Evolutionary conservation across 2,113 vertebrate genomes (phyloP), one percentile per base, ranked within the genome.

Genomic region (Plotosus lineatus): DNA sequence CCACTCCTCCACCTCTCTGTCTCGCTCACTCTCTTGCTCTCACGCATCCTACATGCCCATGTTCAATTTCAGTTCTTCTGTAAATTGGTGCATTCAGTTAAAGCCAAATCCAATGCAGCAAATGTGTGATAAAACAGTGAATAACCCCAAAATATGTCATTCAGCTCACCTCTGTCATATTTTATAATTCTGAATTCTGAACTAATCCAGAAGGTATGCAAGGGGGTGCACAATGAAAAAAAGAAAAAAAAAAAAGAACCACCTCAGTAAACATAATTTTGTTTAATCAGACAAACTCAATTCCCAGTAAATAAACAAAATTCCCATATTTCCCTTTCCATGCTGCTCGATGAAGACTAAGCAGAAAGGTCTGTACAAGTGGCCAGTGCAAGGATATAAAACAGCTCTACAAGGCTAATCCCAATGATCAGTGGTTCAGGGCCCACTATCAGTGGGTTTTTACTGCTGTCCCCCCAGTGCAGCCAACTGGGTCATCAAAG

Each of bases 261-360:
- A 77, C 83, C 81, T 83, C 83, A 56, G 17, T 48, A 31, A 60
- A 51, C 23, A 77, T 81, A 51, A 77, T 72, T 77, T 77, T 14
- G 26, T 31, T n/a, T 81, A 84, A 78, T 78, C 63, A 69, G 85
- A 90, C 91, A 89, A 90, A 80, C 81, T 63, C 51, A 85, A 87
- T 81, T 83, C 86, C 73, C 76, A 88, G 88, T 79, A 88, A 88
- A 84, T 80, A 73, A 72, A 46, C 31, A 53, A 73, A 77, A 56
- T 78, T 72, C 50, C 48, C 71, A 28, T 31, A 82, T 58, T 23
- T 56, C n/a, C 17, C 44, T 79, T 58, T 19, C 19, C 50, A 12
- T 7, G 68, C 28, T 26, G 63, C 36, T 77, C 63, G 28, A 56
- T 55, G 7, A 36, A 85, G 61, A 23, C 50, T 2, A n/a, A 66